Evolutionary conservation across 2,797 vertebrate genomes (phyloP), one percentile per base, ranked within the genome.

Genomic region (Botia almorhae): DNA sequence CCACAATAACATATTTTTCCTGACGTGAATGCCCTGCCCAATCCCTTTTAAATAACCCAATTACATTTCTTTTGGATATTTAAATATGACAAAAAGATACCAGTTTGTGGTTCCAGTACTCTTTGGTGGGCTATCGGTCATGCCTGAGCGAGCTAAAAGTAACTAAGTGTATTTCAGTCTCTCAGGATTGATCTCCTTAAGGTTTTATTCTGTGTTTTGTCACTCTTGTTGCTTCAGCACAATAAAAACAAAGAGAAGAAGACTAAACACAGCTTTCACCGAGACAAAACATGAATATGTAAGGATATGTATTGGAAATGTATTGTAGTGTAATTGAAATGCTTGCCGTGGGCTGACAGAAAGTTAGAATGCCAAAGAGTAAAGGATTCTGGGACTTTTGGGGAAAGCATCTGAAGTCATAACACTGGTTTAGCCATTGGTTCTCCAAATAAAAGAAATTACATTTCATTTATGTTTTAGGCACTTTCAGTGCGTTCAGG

Each of bases 201-300:
- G 71, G 73, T 71, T 69, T 82, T 61, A 55, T 73, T 74, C 55
- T 79, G 67, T 68, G 39, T 78, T 79, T 76, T 82, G 64, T 58
- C 39, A 72, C 53, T 56, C 6, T 26, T 60, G 56, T 61, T 74
- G 51, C 75, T 51, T 72, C 69, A 78, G n/a, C 43, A 64, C 33
- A 78, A 80, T 65, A 61, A 72, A 61, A 69, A 76, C 61, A 71
- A 81, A 65, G 43, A 69, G 7, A 36, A 21, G 2, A 36, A 67
- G 69, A 55, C 33, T 29, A 76, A 69, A 74, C 60, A 68, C 10
- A 4, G 67, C 60, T 64, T 60, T 63, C 65, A 55, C 19, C 0
- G 4, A 48, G 55, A 26, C 39, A 81, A 68, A 65, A n/a, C 76
- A 61, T 23, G 36, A 63, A n/a, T n/a, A n/a, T n/a, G n/a, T n/a